phyloP scores from a whole-genome alignment of 2,113 vertebrate species.

The Piaya cayana region DNA sequence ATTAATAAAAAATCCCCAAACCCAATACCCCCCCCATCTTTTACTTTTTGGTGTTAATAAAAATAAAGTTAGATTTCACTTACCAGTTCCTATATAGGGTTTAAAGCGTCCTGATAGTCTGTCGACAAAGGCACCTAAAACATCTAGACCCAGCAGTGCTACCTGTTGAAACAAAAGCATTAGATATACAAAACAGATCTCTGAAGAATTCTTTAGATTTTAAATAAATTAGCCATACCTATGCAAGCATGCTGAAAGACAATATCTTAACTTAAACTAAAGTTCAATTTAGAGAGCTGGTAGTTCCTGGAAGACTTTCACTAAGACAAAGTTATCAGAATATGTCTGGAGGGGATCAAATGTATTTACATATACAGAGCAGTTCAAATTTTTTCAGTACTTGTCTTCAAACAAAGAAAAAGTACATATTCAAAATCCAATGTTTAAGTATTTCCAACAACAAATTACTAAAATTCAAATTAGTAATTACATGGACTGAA shows the following conservation, averaged over 20 bases:
- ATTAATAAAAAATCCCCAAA: not conserved
- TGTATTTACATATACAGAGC: not conserved
- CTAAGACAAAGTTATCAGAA: not conserved
- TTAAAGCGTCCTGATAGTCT: constrained; percentile 89
- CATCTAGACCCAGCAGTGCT: constrained; percentile 89
- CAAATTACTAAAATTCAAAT: not conserved
- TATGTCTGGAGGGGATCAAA: not conserved
- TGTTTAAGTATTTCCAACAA: not conserved
- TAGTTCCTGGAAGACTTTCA: not conserved
- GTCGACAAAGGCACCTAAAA: constrained; percentile 87
- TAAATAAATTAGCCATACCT: not conserved
- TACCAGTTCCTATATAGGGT: constrained; percentile 88
- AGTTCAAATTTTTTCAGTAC: not conserved
- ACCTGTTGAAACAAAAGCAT: constrained; percentile 80
- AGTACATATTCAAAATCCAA: not conserved
- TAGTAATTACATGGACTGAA: not conserved
- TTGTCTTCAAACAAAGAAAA: not conserved
- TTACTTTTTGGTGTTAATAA: not conserved
- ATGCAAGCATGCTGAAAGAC: not conserved
- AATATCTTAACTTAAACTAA: not conserved
- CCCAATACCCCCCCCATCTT: not conserved
- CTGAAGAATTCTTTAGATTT: not conserved
- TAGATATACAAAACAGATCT: not conserved
- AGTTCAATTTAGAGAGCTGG: not conserved
- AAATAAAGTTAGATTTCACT: constrained; percentile 36